phyloP scores from a whole-genome alignment of 1,140 invertebrate species.

The Aphaenogaster rudis region DNA sequence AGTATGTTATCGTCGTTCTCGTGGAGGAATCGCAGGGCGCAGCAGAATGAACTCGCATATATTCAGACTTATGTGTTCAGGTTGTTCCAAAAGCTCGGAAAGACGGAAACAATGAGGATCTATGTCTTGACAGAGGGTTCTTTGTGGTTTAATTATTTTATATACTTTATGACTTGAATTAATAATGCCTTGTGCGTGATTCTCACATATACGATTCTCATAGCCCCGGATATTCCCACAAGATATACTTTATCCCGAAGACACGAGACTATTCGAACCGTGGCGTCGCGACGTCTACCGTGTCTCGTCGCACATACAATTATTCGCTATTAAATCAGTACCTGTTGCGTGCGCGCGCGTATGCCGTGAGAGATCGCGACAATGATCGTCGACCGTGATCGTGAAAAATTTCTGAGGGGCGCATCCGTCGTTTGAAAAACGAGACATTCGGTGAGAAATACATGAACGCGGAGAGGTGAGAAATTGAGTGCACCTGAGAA shows the following conservation, averaged over 20 bases:
- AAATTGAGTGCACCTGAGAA: constrained; percentile 30
- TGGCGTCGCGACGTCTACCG: constrained; percentile 18
- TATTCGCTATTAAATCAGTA: constrained; percentile 73
- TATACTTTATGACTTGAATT: constrained; percentile 27
- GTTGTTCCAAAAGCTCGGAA: background rate
- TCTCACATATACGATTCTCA: background rate
- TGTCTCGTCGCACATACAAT: constrained; percentile 54
- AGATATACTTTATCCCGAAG: constrained; percentile 28
- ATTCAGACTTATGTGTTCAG: background rate
- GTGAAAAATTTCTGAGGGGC: background rate
- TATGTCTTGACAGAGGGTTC: background rate
- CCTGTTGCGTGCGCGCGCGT: constrained; percentile 71
- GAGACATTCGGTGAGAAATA: background rate
- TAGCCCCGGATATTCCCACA: constrained; percentile 15
- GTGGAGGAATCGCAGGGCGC: constrained; percentile 6
- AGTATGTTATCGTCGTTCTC: constrained; percentile 17
- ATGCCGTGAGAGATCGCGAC: background rate
- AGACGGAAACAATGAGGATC: constrained; percentile 12
- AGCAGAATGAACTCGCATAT: background rate
- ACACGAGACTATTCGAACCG: background rate
- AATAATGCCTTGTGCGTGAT: constrained; percentile 11
- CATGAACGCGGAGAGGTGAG: background rate
- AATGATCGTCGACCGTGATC: constrained; percentile 19
- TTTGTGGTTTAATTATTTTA: background rate
- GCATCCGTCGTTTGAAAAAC: background rate